Evolutionary conservation across 2,113 vertebrate species (phyloP).

Genomic region (Carlito syrichta): DNA sequence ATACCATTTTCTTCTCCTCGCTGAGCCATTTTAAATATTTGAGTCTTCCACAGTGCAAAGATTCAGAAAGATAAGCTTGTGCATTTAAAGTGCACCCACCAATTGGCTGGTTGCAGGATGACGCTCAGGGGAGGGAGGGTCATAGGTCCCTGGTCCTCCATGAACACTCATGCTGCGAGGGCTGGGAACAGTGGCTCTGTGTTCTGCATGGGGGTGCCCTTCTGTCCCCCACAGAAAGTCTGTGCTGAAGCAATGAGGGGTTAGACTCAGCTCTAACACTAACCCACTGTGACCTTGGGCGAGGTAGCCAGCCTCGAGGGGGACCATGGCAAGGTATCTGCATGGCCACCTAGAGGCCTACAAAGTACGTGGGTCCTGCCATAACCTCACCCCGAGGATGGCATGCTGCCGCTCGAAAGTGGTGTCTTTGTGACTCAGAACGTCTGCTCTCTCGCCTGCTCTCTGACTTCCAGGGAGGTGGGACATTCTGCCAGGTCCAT

Average conservation of each 20-base stretch:
- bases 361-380: background rate
- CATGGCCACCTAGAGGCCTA: background rate
- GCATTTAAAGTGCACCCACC: background rate
- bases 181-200: background rate
- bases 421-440: background rate
- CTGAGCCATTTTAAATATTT: background rate
- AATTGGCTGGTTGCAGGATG: background rate
- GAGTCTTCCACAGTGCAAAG: background rate
- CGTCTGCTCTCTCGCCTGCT: background rate
- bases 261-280: background rate
- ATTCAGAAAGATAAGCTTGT: background rate
- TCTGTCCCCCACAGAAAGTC: background rate
- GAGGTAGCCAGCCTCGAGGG: background rate
- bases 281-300: background rate
- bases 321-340: background rate
- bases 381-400: background rate
- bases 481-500: background rate
- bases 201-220: background rate
- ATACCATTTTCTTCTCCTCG: too few relatives aligned
- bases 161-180: background rate
- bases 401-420: background rate
- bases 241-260: background rate
- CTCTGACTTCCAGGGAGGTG: background rate
- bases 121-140: background rate
- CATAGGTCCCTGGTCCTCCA: background rate